Evolutionary conservation across 2,797 vertebrate species (phyloP).

Genomic region (Antennarius maculatus): DNA sequence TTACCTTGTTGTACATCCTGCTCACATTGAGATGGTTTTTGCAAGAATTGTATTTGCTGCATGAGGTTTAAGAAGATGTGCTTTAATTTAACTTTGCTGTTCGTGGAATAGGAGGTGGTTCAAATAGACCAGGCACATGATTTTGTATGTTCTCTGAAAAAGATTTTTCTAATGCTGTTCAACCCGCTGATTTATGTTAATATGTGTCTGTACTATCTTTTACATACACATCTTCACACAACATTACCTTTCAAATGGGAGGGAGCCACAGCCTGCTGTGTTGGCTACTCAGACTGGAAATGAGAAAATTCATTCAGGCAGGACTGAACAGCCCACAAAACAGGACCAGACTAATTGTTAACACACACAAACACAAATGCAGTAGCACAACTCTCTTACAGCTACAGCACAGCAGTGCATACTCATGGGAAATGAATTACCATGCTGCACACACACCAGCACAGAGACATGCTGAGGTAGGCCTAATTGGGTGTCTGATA

Average conservation of each 20-base stretch:
- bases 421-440: conserved; percentile 71
- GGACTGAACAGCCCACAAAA: conserved; percentile 56
- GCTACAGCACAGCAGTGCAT: conserved; percentile 38
- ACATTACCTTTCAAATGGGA: conserved; percentile 37
- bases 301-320: conserved; percentile 74
- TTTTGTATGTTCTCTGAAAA: neutral
- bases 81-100: conserved; percentile 1
- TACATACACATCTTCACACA: conserved; percentile 8
- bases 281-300: conserved; percentile 66
- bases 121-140: neutral
- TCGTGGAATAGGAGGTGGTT: neutral
- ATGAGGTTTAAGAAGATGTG: neutral
- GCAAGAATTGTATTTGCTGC: conserved; percentile 2
- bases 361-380: conserved; percentile 39
- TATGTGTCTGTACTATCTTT: conserved; percentile 30
- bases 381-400: conserved; percentile 35
- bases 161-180: neutral
- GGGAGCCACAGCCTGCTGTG: conserved; percentile 33
- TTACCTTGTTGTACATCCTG: conserved; percentile 2
- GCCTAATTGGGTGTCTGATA: conserved; percentile 70
- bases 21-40: neutral
- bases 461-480: conserved; percentile 67
- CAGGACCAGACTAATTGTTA: conserved; percentile 57
- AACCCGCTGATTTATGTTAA: conserved; percentile 27
- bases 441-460: conserved; percentile 44